A percentile compares a stretch with the other conserved stretches of the same genome.
These are phyloP conservation scores for Morus bassanus DNA, from an alignment of 2,797 vertebrate species.

Conservation along the genomic window DNA sequence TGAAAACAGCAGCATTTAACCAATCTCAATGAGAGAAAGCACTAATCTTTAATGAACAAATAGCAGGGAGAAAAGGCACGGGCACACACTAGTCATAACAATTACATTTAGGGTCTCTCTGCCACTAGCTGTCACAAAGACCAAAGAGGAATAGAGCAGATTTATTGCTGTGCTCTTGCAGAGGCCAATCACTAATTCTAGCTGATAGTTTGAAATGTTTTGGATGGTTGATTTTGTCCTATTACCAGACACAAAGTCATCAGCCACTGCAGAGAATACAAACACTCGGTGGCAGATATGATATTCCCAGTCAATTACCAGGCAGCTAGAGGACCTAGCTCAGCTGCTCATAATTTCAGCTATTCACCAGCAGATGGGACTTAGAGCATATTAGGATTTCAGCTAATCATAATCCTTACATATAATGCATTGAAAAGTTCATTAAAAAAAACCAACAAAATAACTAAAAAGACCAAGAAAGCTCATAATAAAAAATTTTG, in stretches of 20 bases:
- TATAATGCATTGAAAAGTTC: neutral
- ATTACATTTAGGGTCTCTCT: neutral
- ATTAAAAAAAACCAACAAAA: neutral
- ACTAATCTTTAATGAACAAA: slow-evolving; percentile 16
- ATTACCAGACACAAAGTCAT: neutral
- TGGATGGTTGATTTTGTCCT: slow-evolving; percentile 21
- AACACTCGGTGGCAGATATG: slow-evolving; percentile 46
- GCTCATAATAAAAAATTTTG: neutral
- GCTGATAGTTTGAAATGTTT: slow-evolving; percentile 26
- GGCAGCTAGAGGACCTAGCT: slow-evolving; percentile 19
- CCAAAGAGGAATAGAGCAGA: slow-evolving; percentile 27
- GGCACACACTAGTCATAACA: neutral
- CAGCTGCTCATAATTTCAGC: slow-evolving; percentile 53
- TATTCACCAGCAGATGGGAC: slow-evolving; percentile 40
- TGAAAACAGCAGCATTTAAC: neutral
- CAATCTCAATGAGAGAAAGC: neutral
- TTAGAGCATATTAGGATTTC: neutral
- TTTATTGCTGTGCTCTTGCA: neutral
- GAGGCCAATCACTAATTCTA: slow-evolving; percentile 43
- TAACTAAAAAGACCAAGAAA: neutral
- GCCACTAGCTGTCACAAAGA: neutral
- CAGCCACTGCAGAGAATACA: slow-evolving; percentile 24
- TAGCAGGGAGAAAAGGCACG: neutral
- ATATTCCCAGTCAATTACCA: slow-evolving; percentile 58
- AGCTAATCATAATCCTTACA: neutral